Evolutionary conservation across 2,113 vertebrate genomes (phyloP).

Genomic region (Xiphophorus hellerii): DNA sequence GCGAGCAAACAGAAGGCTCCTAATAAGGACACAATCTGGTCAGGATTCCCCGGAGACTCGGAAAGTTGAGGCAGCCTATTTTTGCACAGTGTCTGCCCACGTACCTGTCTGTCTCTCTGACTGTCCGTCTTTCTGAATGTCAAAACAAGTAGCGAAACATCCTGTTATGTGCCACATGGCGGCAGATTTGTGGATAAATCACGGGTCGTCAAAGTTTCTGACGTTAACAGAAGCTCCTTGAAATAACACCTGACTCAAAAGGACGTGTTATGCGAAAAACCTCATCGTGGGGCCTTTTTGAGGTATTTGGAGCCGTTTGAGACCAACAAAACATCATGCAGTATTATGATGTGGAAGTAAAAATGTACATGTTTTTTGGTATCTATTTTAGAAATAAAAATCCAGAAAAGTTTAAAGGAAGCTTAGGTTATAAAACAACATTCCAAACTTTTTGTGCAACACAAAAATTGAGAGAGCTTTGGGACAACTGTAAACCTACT

Average conservation of each 20-base stretch:
- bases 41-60: constrained; percentile 44
- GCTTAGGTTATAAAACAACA: too few relatives aligned
- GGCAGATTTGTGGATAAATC: constrained; percentile 21
- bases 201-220: not conserved
- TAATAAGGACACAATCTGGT: constrained; percentile 64
- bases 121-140: constrained; percentile 13
- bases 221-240: constrained; percentile 7
- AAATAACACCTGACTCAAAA: constrained; percentile 29
- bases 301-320: not conserved
- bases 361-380: too few relatives aligned
- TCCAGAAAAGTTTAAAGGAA: too few relatives aligned
- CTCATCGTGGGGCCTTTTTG: not conserved
- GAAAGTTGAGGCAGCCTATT: constrained; percentile 21
- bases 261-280: not conserved
- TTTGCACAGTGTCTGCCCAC: constrained; percentile 13
- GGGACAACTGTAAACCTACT: too few relatives aligned
- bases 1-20: constrained; percentile 37
- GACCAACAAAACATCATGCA: too few relatives aligned
- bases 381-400: too few relatives aligned
- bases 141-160: constrained; percentile 7
- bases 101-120: constrained; percentile 12
- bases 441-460: too few relatives aligned
- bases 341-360: too few relatives aligned
- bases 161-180: not conserved
- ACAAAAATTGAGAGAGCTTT: too few relatives aligned